Percentiles rank a stretch among this genome's conserved stretches.
These are phyloP conservation scores for Leptopterna dolabrata DNA, from an alignment of 2,888 invertebrate species.

Conservation along the genomic window DNA sequence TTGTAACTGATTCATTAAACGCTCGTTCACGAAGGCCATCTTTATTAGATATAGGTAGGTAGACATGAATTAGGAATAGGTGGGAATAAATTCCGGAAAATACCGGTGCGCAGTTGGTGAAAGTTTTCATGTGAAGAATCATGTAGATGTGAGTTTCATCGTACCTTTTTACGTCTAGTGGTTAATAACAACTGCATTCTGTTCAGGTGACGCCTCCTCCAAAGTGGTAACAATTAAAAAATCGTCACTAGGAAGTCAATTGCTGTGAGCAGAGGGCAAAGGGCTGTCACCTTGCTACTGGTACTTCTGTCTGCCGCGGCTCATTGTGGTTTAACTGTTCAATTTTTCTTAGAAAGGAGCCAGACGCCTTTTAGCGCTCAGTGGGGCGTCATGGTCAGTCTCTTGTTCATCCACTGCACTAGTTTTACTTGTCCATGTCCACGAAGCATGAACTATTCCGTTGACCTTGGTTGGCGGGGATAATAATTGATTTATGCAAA, in stretches of 20 bases:
- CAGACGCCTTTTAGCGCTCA: neutral
- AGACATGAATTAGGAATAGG: too few species aligned
- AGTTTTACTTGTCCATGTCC: neutral
- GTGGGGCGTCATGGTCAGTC: neutral
- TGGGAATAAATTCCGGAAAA: too few species aligned
- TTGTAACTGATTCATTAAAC: too few species aligned
- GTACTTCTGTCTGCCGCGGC: neutral
- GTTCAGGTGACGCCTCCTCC: neutral
- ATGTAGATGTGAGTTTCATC: too few species aligned
- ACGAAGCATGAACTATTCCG: neutral
- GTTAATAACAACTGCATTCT: too few species aligned
- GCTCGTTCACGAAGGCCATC: too few species aligned
- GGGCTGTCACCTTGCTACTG: neutral
- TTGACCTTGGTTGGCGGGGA: neutral
- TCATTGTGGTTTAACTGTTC: neutral
- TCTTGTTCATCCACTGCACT: neutral
- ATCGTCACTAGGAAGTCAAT: neutral
- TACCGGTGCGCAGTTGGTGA: too few species aligned
- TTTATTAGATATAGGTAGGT: too few species aligned
- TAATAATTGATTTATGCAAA: neutral
- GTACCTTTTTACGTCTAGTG: too few species aligned
- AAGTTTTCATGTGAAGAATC: too few species aligned
- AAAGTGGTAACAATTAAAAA: neutral
- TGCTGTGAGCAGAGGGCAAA: neutral
- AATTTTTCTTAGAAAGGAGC: neutral